phyloP scores from a whole-genome alignment of 2,888 invertebrate genomes.

The Orthosia incerta region DNA sequence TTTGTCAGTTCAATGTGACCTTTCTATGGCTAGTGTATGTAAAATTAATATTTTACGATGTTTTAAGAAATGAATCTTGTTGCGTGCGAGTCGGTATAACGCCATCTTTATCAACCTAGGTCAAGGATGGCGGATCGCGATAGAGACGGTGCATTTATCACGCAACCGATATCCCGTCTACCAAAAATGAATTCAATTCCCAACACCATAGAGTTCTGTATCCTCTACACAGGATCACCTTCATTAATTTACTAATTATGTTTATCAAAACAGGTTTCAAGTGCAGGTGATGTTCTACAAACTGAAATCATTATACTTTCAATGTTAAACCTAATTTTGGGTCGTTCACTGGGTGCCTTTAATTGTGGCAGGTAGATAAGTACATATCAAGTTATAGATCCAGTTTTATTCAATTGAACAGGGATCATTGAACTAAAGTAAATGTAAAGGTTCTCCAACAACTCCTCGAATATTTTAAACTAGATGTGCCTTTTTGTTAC shows the following conservation, averaged over 20 bases:
- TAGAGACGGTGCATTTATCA: constrained; percentile 69
- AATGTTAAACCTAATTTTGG: constrained; percentile 47
- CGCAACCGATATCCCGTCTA: constrained; percentile 46
- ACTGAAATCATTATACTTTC: constrained; percentile 35
- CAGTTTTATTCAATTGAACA: constrained; percentile 3
- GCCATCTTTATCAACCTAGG: constrained; percentile 75
- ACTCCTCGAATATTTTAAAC: not conserved
- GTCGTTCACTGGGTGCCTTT: constrained; percentile 41
- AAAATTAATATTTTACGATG: constrained; percentile 36
- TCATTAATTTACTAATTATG: constrained; percentile 65
- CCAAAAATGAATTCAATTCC: constrained; percentile 34
- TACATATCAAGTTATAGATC: constrained; percentile 3
- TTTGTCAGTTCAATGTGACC: constrained; percentile 48
- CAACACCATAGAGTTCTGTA: not conserved
- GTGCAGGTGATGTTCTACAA: constrained; percentile 52
- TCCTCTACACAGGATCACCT: constrained; percentile 12
- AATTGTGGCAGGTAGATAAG: constrained; percentile 10
- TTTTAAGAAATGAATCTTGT: constrained; percentile 59
- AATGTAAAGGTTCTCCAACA: not conserved
- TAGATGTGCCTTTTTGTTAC: not conserved
- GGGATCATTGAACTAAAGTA: constrained; percentile 9
- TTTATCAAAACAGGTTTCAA: constrained; percentile 60
- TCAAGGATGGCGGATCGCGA: constrained; percentile 74
- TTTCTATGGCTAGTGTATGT: constrained; percentile 17
- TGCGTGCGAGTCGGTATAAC: constrained; percentile 63